Evolutionary conservation across 1,140 invertebrate species (phyloP), one percentile per base, ranked within the genome.

Genomic region (Drosophila novamexicana): DNA sequence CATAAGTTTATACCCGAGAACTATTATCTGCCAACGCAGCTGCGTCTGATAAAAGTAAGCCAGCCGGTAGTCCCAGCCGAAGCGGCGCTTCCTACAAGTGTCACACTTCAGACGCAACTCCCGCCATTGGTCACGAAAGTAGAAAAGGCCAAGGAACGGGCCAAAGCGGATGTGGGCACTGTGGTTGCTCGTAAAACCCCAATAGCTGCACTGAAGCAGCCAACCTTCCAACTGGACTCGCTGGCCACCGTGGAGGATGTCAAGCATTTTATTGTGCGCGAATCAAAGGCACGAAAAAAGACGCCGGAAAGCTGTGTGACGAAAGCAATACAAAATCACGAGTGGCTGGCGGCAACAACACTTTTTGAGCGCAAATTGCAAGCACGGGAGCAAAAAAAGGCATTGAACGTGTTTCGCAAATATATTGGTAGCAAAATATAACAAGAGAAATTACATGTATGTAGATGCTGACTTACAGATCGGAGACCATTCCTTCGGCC

Each of bases 371-470:
- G 76, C 8, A 91, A 90, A 49, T 12, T 91, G 6, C 42, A 73
- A 52, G 7, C 73, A 4, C 77, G 76, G 16, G 84, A 91, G 18
- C 63, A 77, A 0, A 61, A 61, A 6, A 91, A 92, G 32, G 85
- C 91, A 12, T 74, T 92, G 4, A 91, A 52, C 42, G 75, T 92
- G 49, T 92, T 91, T 80, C 77, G 76, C n/a, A 92, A 91, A 71
- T 92, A 90, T 92, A 80, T 92, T 76, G 37, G 65, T 8, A 85
- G 39, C 44, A 92, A 91, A 90, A 76, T 91, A 57, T 78, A 84
- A 64, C 52, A 71, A 10, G 37, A 59, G 16, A 9, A 53, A 22
- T 39, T 32, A 29, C 2, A 63, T 54, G 40, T 10, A 54, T 57
- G 18, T 62, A 7, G 10, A 44, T 49, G 45, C 50, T 5, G 9